Conservation (phyloP, 2,113 vertebrate genomes). For the Dolichotis patagonum region DNA sequence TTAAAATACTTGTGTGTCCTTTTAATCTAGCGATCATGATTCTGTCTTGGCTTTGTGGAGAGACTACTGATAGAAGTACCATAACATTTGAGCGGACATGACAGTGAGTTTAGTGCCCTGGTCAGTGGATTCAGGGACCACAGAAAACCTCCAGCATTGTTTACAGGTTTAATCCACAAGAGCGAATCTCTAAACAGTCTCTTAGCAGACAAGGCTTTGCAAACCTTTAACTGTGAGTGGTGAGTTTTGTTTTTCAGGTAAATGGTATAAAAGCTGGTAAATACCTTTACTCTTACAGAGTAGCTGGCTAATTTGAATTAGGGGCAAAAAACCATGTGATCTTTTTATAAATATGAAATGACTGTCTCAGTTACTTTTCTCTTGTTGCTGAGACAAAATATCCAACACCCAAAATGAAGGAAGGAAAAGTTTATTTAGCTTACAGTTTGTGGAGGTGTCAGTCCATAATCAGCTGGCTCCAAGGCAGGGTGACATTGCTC, state of each 20-base stretch:
- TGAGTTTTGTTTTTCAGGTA: background rate
- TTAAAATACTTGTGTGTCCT: background rate
- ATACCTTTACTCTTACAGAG: slow-evolving; percentile 26
- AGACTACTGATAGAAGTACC: background rate
- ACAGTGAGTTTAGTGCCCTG: background rate
- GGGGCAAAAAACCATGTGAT: background rate
- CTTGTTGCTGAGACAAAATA: too few relatives aligned
- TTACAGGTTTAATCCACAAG: background rate
- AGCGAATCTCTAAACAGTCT: background rate
- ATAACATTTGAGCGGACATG: background rate
- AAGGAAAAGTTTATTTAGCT: too few relatives aligned
- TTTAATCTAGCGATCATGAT: background rate
- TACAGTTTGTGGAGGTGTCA: too few relatives aligned
- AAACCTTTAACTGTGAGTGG: background rate
- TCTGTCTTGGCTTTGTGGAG: slow-evolving; percentile 34
- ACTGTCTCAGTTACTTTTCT: too few relatives aligned
- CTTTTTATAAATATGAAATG: background rate
- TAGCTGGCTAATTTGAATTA: background rate
- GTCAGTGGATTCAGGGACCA: background rate
- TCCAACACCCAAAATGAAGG: too few relatives aligned
- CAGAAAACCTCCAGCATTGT: background rate
- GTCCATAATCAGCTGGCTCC: too few relatives aligned
- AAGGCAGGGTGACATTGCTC: too few relatives aligned
- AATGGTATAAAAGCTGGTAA: background rate
- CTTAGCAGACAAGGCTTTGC: background rate